phyloP scores from a whole-genome alignment of 2,888 invertebrate genomes.

The Dione vanillae region DNA sequence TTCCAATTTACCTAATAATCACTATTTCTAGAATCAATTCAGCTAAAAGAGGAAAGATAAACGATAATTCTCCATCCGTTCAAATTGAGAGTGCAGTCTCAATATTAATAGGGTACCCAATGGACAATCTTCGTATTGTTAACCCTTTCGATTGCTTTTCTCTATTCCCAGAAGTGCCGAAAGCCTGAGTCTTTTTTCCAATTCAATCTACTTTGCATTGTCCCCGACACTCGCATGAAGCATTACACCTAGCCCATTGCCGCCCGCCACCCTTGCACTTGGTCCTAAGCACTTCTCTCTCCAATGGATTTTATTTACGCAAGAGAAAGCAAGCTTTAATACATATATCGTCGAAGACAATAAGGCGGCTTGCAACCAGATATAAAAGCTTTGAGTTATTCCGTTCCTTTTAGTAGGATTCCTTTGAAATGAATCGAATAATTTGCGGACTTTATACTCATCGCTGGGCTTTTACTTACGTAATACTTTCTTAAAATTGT shows the following conservation, averaged over 20 bases:
- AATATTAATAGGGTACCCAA: slow-evolving; percentile 47
- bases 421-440: slow-evolving; percentile 84
- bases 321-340: slow-evolving; percentile 83
- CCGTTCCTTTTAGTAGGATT: slow-evolving; percentile 80
- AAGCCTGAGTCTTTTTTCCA: slow-evolving; percentile 81
- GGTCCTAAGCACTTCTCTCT: slow-evolving; percentile 72
- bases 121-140: slow-evolving; percentile 73
- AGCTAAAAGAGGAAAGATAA: not conserved
- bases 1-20: not conserved
- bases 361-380: slow-evolving; percentile 80
- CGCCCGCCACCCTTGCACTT: slow-evolving; percentile 69
- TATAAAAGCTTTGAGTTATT: slow-evolving; percentile 84
- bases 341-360: slow-evolving; percentile 82
- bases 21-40: not conserved
- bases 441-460: slow-evolving; percentile 79
- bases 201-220: slow-evolving; percentile 85
- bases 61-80: slow-evolving; percentile 21
- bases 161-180: slow-evolving; percentile 71
- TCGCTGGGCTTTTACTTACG: slow-evolving; percentile 69
- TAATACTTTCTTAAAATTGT: slow-evolving; percentile 68
- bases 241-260: slow-evolving; percentile 76
- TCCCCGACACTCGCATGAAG: slow-evolving; percentile 80
- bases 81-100: slow-evolving; percentile 43
- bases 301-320: slow-evolving; percentile 83
- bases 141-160: slow-evolving; percentile 70